A percentile compares a stretch with the other conserved stretches of the same genome.
These are phyloP conservation scores for Saxidomus purpurata DNA, from an alignment of 1,140 invertebrate species.

Conservation along the genomic window DNA sequence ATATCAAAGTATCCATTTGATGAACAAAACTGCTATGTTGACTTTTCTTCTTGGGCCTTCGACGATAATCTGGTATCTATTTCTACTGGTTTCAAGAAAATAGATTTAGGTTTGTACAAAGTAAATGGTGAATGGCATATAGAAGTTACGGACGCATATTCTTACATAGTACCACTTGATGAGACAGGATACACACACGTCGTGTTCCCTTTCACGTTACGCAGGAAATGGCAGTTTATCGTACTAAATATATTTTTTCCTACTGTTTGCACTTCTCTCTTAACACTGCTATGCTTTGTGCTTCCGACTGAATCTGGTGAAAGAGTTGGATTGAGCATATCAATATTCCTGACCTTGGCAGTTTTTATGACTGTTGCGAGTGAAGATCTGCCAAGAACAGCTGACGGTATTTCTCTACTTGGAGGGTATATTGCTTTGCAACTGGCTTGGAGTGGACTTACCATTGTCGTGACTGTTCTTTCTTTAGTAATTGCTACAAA, in stretches of 20 bases:
- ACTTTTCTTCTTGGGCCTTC: slow-evolving; percentile 98
- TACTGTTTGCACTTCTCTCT: slow-evolving; percentile 53
- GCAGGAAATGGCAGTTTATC: slow-evolving; percentile 21
- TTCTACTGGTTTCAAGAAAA: not conserved
- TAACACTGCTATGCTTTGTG: slow-evolving; percentile 49
- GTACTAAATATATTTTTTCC: slow-evolving; percentile 67
- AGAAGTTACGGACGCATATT: not conserved
- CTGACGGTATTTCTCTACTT: slow-evolving; percentile 76
- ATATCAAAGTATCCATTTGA: slow-evolving; percentile 92
- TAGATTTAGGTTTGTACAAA: not conserved
- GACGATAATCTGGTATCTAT: not conserved
- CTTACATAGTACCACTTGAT: not conserved
- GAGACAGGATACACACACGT: slow-evolving; percentile 38
- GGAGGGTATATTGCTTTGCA: slow-evolving; percentile 81
- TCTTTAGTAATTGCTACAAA: not conserved
- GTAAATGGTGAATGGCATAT: slow-evolving; percentile 39
- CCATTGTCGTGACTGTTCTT: slow-evolving; percentile 36
- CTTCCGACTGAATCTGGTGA: slow-evolving; percentile 67
- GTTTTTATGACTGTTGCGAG: slow-evolving; percentile 65
- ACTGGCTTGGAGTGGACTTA: slow-evolving; percentile 22
- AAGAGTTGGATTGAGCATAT: slow-evolving; percentile 63
- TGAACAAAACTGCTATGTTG: slow-evolving; percentile 97
- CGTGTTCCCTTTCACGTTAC: not conserved
- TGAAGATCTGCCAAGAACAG: slow-evolving; percentile 52
- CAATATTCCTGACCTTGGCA: slow-evolving; percentile 65